Evolutionary conservation across 2,888 invertebrate genomes (phyloP), one percentile per base, ranked within the genome.

Genomic region (Teleogryllus oceanicus): DNA sequence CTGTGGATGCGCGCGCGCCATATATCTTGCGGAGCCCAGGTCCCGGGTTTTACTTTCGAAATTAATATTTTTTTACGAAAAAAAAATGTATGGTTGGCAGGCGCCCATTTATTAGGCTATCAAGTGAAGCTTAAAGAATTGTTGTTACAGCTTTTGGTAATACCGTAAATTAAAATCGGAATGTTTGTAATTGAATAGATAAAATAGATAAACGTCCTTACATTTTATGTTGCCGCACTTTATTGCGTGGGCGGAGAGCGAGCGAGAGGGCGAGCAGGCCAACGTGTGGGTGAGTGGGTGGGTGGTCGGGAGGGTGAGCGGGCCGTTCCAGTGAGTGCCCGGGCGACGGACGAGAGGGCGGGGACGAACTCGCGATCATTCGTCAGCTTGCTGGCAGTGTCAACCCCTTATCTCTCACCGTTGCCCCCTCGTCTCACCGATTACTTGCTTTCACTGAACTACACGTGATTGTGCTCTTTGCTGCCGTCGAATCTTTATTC

Each of bases 41-140:
- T 24, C 13, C 75, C 37, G n/a, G n/a, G 24, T 77, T 77, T 77
- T n/a, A 77, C 77, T 77, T 77, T 49, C 37, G n/a, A 77, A 77
- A 77, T 77, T 77, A 49, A 77, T 77, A 77, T 77, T 50, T 77
- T 77, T 77, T 77, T 13, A n/a, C n/a, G 20, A 62, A 62, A 37
- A 62, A 37, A 37, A 37, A 37, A 37, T 37, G 62, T 62, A 62
- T 62, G 62, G 62, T 62, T 62, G 62, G 62, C 62, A 62, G 62
- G 62, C 62, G 62, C 62, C 62, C 62, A 62, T 62, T 62, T 62
- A 62, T 62, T 62, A 62, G 62, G 62, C 62, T 62, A 62, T 62
- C 62, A 62, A 62, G 62, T 62, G 62, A 62, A 62, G 62, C 62
- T 62, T 62, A 62, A 62, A 62, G 62, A 62, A 62, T 62, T 62